These are phyloP conservation scores for Tetramorium simillimum DNA, from an alignment of 1,140 invertebrate species.

Conservation along the genomic window DNA sequence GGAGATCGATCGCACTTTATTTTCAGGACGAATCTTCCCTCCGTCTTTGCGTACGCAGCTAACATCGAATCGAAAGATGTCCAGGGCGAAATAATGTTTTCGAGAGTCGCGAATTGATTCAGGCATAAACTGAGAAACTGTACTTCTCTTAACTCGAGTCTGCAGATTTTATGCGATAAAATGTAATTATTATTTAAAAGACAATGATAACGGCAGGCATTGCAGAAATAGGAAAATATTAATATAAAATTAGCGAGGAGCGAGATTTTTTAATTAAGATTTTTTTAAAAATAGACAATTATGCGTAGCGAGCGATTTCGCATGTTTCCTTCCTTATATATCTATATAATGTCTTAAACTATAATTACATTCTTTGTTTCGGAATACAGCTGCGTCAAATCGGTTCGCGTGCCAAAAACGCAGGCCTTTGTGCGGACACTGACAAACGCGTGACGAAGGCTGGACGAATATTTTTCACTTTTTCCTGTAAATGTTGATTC, in stretches of 20 bases:
- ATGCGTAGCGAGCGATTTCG: not conserved
- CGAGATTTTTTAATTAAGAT: not conserved
- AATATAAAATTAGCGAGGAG: not conserved
- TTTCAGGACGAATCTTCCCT: conserved; percentile 43
- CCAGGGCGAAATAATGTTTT: not conserved
- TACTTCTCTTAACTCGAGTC: not conserved
- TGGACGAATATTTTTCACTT: not conserved
- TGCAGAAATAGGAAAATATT: not conserved
- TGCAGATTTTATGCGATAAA: not conserved
- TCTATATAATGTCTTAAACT: not conserved
- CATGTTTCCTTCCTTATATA: not conserved
- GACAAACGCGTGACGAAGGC: not conserved
- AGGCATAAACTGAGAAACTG: not conserved
- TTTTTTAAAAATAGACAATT: not conserved
- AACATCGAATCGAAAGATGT: not conserved
- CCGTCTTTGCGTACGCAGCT: not conserved
- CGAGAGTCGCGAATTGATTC: not conserved
- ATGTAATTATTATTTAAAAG: not conserved
- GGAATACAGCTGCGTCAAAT: not conserved
- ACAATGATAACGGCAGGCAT: not conserved
- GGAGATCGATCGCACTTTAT: conserved; percentile 63
- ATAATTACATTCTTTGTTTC: conserved; percentile 39
- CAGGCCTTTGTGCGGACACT: not conserved
- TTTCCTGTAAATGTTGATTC: conserved; percentile 35
- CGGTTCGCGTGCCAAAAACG: conserved; percentile 23